These are phyloP conservation scores for Venturia canescens DNA, from an alignment of 1,140 invertebrate species.

Conservation along the genomic window DNA sequence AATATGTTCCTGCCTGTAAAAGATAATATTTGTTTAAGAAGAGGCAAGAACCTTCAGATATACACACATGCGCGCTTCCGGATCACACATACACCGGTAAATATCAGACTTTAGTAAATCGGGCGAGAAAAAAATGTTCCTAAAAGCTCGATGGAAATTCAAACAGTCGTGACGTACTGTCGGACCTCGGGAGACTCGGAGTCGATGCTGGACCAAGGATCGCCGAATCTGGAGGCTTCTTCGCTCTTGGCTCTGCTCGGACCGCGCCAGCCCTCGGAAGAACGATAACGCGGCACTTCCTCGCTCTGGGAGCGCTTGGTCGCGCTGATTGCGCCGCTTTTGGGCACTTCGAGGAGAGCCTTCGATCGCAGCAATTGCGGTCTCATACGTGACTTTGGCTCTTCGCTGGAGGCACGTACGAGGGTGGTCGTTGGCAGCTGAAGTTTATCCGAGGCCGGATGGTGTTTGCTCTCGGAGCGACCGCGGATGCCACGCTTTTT, in stretches of 20 bases:
- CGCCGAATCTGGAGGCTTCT: slow-evolving; percentile 65
- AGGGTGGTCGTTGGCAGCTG: slow-evolving; percentile 52
- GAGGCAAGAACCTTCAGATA: background rate
- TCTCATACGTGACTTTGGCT: slow-evolving; percentile 62
- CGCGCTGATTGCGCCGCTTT: slow-evolving; percentile 54
- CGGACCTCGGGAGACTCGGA: slow-evolving; percentile 64
- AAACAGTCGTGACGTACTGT: slow-evolving; percentile 75
- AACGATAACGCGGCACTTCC: slow-evolving; percentile 65
- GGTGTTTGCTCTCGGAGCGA: slow-evolving; percentile 55
- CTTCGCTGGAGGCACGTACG: slow-evolving; percentile 67
- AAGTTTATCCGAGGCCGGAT: slow-evolving; percentile 47
- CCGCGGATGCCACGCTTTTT: slow-evolving; percentile 53
- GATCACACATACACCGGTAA: slow-evolving; percentile 2
- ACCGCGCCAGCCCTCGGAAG: slow-evolving; percentile 58
- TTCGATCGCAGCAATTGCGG: slow-evolving; percentile 70
- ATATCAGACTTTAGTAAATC: slow-evolving; percentile 1
- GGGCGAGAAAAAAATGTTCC: slow-evolving; percentile 12
- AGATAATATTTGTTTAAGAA: background rate
- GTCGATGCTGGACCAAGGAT: slow-evolving; percentile 64
- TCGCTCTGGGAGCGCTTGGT: slow-evolving; percentile 73
- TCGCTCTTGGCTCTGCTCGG: slow-evolving; percentile 72
- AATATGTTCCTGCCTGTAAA: background rate
- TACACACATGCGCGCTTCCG: background rate
- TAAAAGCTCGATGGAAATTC: slow-evolving; percentile 28
- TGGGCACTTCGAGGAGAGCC: slow-evolving; percentile 70